These are phyloP conservation scores for Gymnobelideus leadbeateri DNA, from an alignment of 2,113 vertebrate genomes.

Conservation along the genomic window DNA sequence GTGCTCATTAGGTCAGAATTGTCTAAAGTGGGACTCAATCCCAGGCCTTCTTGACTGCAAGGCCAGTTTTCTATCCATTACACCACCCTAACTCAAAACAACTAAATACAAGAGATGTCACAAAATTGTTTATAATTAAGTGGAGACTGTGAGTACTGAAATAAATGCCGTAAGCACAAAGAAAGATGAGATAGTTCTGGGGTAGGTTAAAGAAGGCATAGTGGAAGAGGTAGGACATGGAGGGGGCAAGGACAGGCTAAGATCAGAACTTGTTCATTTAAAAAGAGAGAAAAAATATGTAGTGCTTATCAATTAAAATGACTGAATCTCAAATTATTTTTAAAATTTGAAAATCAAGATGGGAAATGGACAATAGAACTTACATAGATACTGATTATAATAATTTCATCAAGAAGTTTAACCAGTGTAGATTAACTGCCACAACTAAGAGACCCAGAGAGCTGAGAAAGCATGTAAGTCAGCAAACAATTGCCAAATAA, in stretches of 20 bases:
- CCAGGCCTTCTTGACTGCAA: not conserved
- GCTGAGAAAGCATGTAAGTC: not conserved
- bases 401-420: not conserved
- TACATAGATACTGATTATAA: not conserved
- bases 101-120: not conserved
- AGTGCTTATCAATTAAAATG: not conserved
- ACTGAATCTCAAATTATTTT: not conserved
- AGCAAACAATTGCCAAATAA: not conserved
- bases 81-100: not conserved
- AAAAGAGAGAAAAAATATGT: not conserved
- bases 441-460: not conserved
- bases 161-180: not conserved
- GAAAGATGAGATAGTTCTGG: not conserved
- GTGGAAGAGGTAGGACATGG: not conserved
- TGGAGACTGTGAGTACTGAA: not conserved
- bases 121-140: not conserved
- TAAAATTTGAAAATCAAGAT: not conserved
- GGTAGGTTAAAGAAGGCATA: not conserved
- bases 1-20: no score
- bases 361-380: not conserved
- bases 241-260: not conserved
- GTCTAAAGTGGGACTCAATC: no score
- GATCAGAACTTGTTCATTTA: not conserved
- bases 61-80: not conserved
- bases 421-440: no score